Percentiles rank a stretch among this genome's conserved stretches.
phyloP scores from a whole-genome alignment of 2,113 vertebrate genomes.

The Oreocharis arfaki region DNA sequence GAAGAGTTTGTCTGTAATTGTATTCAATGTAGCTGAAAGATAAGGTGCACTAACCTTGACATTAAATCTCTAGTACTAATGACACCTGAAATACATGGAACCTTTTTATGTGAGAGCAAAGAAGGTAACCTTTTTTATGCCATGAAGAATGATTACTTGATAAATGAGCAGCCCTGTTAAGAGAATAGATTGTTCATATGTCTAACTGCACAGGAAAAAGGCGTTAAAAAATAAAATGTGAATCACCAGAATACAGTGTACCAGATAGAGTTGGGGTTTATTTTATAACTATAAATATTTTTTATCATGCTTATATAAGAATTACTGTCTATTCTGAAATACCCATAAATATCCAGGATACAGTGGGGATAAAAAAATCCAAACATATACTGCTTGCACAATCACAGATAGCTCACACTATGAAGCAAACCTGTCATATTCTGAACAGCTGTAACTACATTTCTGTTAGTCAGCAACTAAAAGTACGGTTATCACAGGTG shows the following conservation, averaged over 20 bases:
- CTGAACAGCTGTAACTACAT: neutral
- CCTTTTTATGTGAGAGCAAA: neutral
- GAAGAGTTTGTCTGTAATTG: constrained; percentile 47
- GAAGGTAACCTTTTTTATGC: constrained; percentile 23
- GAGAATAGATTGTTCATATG: neutral
- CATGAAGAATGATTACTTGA: constrained; percentile 28
- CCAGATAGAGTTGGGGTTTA: neutral
- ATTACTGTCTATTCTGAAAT: neutral
- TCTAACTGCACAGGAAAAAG: constrained; percentile 20
- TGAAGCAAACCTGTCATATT: neutral
- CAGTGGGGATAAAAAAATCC: neutral
- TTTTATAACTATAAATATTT: neutral
- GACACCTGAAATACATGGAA: constrained; percentile 41
- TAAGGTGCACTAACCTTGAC: constrained; percentile 56
- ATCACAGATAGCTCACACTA: neutral
- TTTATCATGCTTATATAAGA: neutral
- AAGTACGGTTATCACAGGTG: neutral
- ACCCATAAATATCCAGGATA: neutral
- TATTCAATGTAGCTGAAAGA: constrained; percentile 56
- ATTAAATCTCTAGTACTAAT: constrained; percentile 59
- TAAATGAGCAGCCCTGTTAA: constrained; percentile 29
- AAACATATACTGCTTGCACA: neutral
- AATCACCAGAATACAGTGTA: neutral
- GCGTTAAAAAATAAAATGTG: neutral
- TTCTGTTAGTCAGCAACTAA: neutral